Base-by-base conservation (phyloP, 2,888 invertebrate genomes). In the Linnaemya tessellans region DNA sequence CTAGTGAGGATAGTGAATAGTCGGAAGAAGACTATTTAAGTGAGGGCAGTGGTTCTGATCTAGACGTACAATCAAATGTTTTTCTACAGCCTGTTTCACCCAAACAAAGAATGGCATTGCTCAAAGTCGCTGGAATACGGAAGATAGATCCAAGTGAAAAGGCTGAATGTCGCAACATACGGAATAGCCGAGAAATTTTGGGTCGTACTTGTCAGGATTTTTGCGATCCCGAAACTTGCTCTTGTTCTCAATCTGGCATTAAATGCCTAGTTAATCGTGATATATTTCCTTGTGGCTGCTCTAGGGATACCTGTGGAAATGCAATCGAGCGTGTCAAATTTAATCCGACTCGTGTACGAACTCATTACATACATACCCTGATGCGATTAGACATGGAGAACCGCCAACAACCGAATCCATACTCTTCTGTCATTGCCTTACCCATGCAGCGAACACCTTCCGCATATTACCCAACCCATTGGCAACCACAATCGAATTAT, bases 241-340 rank as follows among this genome's bases (percentile, higher is more conserved):
- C 97, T 18, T 99, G 99, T 93, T 97, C 98, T 91, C 95, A 97
- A 90, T 97, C 97, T 60, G 98, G 98, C 85, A 99, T 99, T 88
- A 98, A 98, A 93, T 99, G 99, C 92, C 98, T 98, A 94, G 98
- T 99, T 75, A 99, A 99, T 93, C 95, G 99, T 84, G 94, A 97
- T 84, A 98, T 97, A 90, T 99, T 99, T 91, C 99, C 99, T 0
- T 99, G 99, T 92, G 98, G 98, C 13, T 99, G 99, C 93, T 96
- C 97, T 2, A 95, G 97, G 88, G 98, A 98, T 89, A 97, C 98
- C 65, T 99, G 99, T 93, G 96, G 96, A 84, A 99, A 99, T 92
- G 95, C 96, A 0, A 95, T 96, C 62, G 99, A 99, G 5, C 95
- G 99, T 86, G 97, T 99, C 87, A 99, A 99, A 92, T 99, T 99